Evolutionary conservation across 2,113 vertebrate species (phyloP), one percentile per base, ranked within the genome.

Genomic region (Peromyscus californicus): DNA sequence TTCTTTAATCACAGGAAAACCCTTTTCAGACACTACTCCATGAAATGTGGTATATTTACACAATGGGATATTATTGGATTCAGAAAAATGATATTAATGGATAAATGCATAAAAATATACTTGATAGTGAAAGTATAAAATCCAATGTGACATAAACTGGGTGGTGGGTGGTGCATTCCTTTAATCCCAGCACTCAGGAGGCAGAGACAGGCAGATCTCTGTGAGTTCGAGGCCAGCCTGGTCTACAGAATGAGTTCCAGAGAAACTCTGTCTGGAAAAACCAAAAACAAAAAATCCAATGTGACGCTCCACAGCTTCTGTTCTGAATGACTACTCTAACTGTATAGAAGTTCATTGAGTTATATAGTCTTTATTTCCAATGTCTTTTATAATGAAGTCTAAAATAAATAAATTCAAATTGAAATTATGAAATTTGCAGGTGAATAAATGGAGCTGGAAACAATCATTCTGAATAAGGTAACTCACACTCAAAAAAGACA

Each of bases 1-100:
- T 91, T 89, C 70, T 93, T 91, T 89, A 92, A 42, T 6, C 42
- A 92, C 13, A 97, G 17, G 54, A 61, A 90, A 91, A 76, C 21
- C 45, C 75, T 48, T 93, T n/a, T 42, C 26, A 70, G 21, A 97
- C 3, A 88, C 59, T 65, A 54, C 36, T 80, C 59, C 33, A 63
- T 29, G 6, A n/a, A 83, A 82, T n/a, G 11, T 57, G 33, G 2
- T 36, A 57, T 82, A 57, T n/a, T 57, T 57, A n/a, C 19, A 82
- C 79, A 82, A 36, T 82, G 33, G 51, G 19, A 57, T 36, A 57
- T 22, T n/a, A 57, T 57, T 82, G 36, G 21, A 57, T 82, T 82
- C 21, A 82, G 33, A 57, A 82, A 80, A 57, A 82, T n/a, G 17
- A 57, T 24, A 82, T 36, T 80, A 33, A 79, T 79, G 26, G 26